These are phyloP conservation scores for Remorina albescens DNA, from an alignment of 2,797 vertebrate genomes.

Conservation along the genomic window DNA sequence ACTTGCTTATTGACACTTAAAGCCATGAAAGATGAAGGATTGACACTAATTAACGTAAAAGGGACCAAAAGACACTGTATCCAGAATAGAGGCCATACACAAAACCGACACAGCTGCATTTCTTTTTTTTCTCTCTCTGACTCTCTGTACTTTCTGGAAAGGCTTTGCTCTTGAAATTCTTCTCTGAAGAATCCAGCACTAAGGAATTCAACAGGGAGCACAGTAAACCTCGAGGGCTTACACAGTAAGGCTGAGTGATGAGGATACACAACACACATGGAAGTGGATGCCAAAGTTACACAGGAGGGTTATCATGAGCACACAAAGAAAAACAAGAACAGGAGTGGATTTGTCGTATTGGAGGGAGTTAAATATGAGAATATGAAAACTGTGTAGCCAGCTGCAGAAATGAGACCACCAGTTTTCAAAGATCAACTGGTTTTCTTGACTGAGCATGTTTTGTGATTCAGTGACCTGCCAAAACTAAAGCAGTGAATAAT, in stretches of 20 bases:
- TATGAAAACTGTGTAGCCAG: neutral
- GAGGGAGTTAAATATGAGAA: constrained; percentile 17
- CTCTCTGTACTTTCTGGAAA: too few relatives aligned
- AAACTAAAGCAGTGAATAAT: constrained; percentile 5
- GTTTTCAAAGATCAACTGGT: constrained; percentile 10
- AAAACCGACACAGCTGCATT: neutral
- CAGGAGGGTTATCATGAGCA: neutral
- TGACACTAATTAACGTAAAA: neutral
- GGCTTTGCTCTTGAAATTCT: constrained; percentile 29
- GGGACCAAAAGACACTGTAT: neutral
- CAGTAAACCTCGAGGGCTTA: constrained; percentile 13
- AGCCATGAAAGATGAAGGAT: neutral
- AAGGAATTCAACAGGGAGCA: constrained; percentile 14
- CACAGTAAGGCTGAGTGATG: constrained; percentile 9
- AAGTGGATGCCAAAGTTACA: constrained; percentile 36
- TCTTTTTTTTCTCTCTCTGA: too few relatives aligned
- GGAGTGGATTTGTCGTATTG: constrained; percentile 8
- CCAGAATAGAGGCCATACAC: neutral
- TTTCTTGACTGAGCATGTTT: constrained; percentile 4
- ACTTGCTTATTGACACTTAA: neutral
- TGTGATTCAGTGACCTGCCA: constrained; percentile 6
- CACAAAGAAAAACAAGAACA: constrained; percentile 25
- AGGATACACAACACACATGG: constrained; percentile 4
- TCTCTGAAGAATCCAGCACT: constrained; percentile 10
- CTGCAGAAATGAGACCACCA: neutral